Evolutionary conservation across 2,888 invertebrate genomes (phyloP).

Genomic region (Rotaria sp.): DNA sequence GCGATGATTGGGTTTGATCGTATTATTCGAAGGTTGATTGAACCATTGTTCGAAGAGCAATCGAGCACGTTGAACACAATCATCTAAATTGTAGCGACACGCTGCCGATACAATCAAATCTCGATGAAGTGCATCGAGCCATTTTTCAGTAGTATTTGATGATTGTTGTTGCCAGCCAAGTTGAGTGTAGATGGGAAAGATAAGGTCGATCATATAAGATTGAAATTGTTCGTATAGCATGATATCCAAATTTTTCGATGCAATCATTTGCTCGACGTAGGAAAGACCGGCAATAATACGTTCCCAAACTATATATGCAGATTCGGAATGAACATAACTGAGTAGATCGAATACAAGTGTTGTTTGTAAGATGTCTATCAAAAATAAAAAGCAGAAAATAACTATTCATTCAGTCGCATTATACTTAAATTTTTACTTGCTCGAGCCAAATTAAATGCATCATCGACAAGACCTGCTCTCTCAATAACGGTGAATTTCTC

Average conservation of each 20-base stretch:
- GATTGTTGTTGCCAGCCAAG: constrained; percentile 30
- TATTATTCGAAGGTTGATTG: neutral
- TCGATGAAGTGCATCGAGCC: neutral
- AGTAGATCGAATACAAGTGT: neutral
- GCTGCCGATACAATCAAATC: constrained; percentile 30
- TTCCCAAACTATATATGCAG: neutral
- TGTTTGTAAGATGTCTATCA: neutral
- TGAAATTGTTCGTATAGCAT: constrained; percentile 29
- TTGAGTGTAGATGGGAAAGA: constrained; percentile 3
- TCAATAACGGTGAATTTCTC: constrained; percentile 56
- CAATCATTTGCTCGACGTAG: neutral
- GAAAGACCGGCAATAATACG: neutral
- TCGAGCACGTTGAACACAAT: constrained; percentile 29
- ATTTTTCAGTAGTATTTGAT: neutral
- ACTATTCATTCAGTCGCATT: neutral
- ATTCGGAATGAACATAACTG: neutral
- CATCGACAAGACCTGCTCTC: constrained; percentile 51
- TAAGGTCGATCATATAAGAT: constrained; percentile 1
- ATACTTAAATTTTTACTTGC: constrained; percentile 40
- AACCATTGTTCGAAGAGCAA: neutral
- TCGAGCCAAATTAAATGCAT: constrained; percentile 53
- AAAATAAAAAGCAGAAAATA: neutral
- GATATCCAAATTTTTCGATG: neutral
- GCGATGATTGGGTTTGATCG: constrained; percentile 29
- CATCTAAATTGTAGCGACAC: constrained; percentile 25